Base-by-base conservation (phyloP, 2,113 vertebrate genomes). In the Bettongia penicillata region DNA sequence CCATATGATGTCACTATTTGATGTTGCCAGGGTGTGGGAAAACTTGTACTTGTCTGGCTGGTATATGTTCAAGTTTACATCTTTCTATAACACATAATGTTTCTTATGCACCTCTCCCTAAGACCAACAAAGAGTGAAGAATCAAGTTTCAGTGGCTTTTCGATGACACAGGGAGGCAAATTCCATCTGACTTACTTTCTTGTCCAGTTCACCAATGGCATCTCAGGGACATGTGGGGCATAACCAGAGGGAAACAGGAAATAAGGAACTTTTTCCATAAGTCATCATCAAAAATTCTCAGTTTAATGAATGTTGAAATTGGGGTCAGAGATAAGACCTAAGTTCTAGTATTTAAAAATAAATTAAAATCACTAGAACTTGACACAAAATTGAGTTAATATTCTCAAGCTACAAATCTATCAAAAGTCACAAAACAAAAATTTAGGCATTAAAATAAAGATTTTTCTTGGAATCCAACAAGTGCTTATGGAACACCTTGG, bases 381-480 rank as follows among this genome's bases (percentile, higher is more conserved):
- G 16, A 84, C n/a, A 84, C 14, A 77, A n/a, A 77, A 77, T n/a
- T n/a, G 31, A 77, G 26, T 90, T 90, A 48, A 43, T 19, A 55
- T 28, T 16, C 7, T 51, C 0, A 84, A 53, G 22, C 16, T 31
- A 61, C 50, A 89, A 90, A 51, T 61, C 50, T 26, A 92, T 48
- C 3, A 52, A 95, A 94, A 93, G 77, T n/a, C 51, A 52, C 3
- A 28, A 1, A 23, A 91, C 91, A 90, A 96, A 14, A n/a, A 90
- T 89, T 14, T 53, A 16, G 89, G 8, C 37, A 47, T 91, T 51
- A 51, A 53, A 91, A 95, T 68, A 0, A 25, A 89, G 92, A 91
- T 84, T 94, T 96, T 3, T 68, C 52, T 94, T 90, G 19, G 37
- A 8, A 53, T 55, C 43, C 25, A 53, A 96, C 19, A 90, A n/a